Conservation (phyloP, 2,113 vertebrate species). For the Suricata suricatta region DNA sequence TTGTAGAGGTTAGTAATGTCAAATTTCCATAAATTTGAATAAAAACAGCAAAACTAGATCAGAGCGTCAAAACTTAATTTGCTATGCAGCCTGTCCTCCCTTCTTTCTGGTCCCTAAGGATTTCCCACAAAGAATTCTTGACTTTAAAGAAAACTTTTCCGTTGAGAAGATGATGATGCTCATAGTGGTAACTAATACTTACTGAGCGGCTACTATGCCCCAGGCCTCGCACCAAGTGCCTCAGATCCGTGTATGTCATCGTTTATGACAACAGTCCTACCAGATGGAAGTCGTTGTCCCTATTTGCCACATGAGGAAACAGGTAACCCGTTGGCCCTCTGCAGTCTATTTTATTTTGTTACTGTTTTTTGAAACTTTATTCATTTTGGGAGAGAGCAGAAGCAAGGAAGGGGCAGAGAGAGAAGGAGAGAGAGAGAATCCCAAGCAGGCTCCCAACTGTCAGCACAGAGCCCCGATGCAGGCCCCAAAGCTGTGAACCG, state of each 20-base stretch:
- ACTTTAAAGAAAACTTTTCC: background rate
- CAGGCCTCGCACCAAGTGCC: background rate
- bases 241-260: background rate
- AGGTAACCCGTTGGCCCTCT: background rate
- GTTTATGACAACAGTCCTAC: background rate
- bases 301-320: background rate
- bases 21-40: constrained; percentile 26
- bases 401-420: no score
- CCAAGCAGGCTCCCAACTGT: no score
- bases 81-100: background rate
- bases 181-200: background rate
- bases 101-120: constrained; percentile 15
- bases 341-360: background rate
- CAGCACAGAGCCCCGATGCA: no score
- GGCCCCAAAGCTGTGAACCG: no score
- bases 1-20: constrained; percentile 1
- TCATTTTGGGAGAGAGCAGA: no score
- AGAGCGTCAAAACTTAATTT: background rate
- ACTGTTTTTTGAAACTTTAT: background rate
- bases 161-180: background rate
- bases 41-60: constrained; percentile 33
- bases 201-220: background rate
- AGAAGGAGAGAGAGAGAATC: no score
- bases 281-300: background rate
- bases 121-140: background rate